Evolutionary conservation across 2,888 invertebrate species (phyloP).

Genomic region (Eutolmus rufibarbis): DNA sequence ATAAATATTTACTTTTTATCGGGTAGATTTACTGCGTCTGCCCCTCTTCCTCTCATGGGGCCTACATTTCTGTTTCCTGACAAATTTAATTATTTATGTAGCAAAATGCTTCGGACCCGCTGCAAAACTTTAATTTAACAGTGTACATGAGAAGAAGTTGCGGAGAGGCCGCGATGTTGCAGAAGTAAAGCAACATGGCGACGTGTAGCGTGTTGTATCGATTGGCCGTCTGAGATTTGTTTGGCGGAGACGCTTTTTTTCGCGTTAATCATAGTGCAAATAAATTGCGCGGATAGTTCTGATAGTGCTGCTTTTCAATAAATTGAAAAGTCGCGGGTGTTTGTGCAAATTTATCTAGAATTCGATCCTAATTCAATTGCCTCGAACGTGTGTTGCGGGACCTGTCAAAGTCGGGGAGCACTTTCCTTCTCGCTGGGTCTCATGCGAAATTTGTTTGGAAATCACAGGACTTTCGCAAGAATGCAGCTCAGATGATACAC

Average conservation of each 20-base stretch:
- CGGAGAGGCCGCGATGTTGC: not conserved
- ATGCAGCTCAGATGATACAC: slow-evolving; percentile 29
- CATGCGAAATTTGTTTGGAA: slow-evolving; percentile 6
- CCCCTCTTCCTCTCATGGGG: no score
- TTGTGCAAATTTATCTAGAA: not conserved
- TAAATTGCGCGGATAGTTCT: not conserved
- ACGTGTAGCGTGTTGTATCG: not conserved
- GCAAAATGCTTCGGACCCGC: not conserved
- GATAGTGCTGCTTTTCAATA: not conserved
- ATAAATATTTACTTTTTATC: no score
- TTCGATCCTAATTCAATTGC: not conserved
- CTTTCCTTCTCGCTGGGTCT: not conserved
- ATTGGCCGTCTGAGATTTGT: not conserved
- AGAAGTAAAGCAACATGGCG: slow-evolving; percentile 9
- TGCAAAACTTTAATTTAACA: not conserved
- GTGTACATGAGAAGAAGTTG: not conserved
- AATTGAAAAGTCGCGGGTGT: not conserved
- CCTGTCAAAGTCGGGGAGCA: not conserved
- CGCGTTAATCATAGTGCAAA: not conserved
- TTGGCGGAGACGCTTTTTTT: not conserved
- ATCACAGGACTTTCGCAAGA: not conserved
- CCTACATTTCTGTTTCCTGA: no score
- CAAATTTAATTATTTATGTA: not conserved
- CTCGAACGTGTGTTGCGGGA: not conserved
- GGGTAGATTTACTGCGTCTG: no score